Conservation (phyloP, 1,140 invertebrate genomes). For the Drosophila sturtevanti region DNA sequence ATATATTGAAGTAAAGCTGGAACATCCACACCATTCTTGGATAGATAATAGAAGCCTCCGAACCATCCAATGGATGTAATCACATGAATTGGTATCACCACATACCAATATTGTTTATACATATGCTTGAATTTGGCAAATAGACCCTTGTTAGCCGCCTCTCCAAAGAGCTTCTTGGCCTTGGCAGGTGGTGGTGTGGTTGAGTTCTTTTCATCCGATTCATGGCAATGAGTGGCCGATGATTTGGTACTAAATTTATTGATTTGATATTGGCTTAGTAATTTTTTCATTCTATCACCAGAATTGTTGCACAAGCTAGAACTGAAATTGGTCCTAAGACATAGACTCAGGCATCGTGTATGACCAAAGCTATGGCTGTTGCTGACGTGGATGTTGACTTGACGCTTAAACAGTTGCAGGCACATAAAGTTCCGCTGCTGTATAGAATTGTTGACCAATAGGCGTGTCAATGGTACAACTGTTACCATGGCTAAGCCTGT, state of each 20-base stretch:
- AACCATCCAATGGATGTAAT: conserved; percentile 94
- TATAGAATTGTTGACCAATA: neutral
- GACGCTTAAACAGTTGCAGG: conserved; percentile 13
- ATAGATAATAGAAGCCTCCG: conserved; percentile 92
- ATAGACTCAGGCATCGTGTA: conserved; percentile 39
- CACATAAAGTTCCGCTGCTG: conserved; percentile 10
- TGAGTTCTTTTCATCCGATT: conserved; percentile 45
- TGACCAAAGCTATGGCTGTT: conserved; percentile 2
- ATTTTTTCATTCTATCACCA: conserved; percentile 1
- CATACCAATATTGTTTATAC: conserved; percentile 97
- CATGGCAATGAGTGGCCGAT: conserved; percentile 34
- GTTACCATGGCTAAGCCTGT: conserved; percentile 33
- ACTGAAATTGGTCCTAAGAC: conserved; percentile 9
- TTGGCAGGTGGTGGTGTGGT: conserved; percentile 21
- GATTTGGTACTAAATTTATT: conserved; percentile 50
- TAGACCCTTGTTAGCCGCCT: conserved; percentile 83
- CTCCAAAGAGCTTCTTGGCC: conserved; percentile 67
- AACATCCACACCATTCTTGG: conserved; percentile 95
- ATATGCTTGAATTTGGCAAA: conserved; percentile 95
- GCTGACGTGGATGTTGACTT: neutral
- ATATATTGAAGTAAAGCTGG: conserved; percentile 89
- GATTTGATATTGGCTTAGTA: conserved; percentile 19
- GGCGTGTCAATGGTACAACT: conserved; percentile 32
- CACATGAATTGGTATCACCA: conserved; percentile 94
- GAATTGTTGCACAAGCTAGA: conserved; percentile 9